Evolutionary conservation across 2,888 invertebrate genomes (phyloP), one percentile per base, ranked within the genome.

Genomic region (Mythimna pallens): DNA sequence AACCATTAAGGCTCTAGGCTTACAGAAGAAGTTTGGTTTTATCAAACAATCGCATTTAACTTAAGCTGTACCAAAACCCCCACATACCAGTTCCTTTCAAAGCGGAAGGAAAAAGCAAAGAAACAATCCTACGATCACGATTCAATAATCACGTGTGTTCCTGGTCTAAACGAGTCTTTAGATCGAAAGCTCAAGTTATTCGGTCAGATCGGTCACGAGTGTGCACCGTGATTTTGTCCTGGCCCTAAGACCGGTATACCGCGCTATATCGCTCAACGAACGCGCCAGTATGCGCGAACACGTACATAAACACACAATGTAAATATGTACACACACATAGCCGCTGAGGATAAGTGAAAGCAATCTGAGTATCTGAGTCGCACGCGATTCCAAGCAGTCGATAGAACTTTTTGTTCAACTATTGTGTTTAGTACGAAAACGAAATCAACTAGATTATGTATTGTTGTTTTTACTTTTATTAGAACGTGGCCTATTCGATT

Each of bases 251-350:
- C 88, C 76, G 77, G 82, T 84, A 92, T 91, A 71, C 20, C 89
- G 92, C 88, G 73, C 78, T 84, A 92, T 91, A 72, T 64, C 90
- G 92, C 89, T 93, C 90, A 92, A 86, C 91, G 81, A 76, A 73
- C 79, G 80, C 61, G 65, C 63, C 40, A 76, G 71, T 70, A 64
- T 62, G 71, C 62, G 55, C 78, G 20, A 67, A 22, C 30, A 55
- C 52, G 47, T 58, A 63, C 58, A 59, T 34, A 61, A 10, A 57
- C 30, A 30, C 30, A 30, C 43, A 43, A n/a, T 47, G 50, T 66
- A 58, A 70, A 58, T 58, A 36, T 34, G 64, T 64, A 70, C 61
- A 80, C 77, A 80, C 71, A 82, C 84, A 73, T 55, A 73, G 34
- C 36, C 40, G 70, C 40, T 70, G 80, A 83, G 80, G 79, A 85